Evolutionary conservation across 2,113 vertebrate genomes (phyloP).

Genomic region (Psettodes erumei): DNA sequence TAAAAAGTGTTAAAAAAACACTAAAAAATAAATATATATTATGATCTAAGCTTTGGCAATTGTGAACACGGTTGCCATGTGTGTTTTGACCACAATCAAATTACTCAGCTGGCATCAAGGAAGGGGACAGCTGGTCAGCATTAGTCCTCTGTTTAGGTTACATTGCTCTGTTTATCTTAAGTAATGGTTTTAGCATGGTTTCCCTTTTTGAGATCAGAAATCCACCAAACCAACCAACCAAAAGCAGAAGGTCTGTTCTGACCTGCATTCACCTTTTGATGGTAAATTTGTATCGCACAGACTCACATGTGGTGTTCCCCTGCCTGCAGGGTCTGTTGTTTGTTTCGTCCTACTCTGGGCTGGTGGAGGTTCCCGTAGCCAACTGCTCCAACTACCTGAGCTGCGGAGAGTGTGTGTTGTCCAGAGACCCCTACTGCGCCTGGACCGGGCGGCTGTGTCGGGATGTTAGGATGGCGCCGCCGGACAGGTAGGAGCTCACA

Average conservation of each 20-base stretch:
- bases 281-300: neutral
- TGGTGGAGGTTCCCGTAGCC: constrained; percentile 90
- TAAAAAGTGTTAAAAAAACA: neutral
- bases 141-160: constrained; percentile 40
- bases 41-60: neutral
- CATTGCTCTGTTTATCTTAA: constrained; percentile 46
- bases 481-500: constrained; percentile 73
- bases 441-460: constrained; percentile 86
- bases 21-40: neutral
- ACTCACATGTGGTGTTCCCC: neutral
- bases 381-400: constrained; percentile 92
- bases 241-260: constrained; percentile 27
- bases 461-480: constrained; percentile 76
- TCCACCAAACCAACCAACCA: no score
- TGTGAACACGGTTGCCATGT: constrained; percentile 19
- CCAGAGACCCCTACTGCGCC: constrained; percentile 93
- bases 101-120: constrained; percentile 36
- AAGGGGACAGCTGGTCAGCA: constrained; percentile 47
- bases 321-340: constrained; percentile 88
- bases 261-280: neutral
- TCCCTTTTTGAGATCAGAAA: constrained; percentile 14
- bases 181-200: constrained; percentile 44
- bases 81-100: constrained; percentile 19
- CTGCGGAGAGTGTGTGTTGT: constrained; percentile 92
- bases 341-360: constrained; percentile 82